Percentiles rank a stretch among this genome's conserved stretches.
Evolutionary conservation across 1,140 invertebrate genomes (phyloP).

Genomic region (Zophobas atratus): DNA sequence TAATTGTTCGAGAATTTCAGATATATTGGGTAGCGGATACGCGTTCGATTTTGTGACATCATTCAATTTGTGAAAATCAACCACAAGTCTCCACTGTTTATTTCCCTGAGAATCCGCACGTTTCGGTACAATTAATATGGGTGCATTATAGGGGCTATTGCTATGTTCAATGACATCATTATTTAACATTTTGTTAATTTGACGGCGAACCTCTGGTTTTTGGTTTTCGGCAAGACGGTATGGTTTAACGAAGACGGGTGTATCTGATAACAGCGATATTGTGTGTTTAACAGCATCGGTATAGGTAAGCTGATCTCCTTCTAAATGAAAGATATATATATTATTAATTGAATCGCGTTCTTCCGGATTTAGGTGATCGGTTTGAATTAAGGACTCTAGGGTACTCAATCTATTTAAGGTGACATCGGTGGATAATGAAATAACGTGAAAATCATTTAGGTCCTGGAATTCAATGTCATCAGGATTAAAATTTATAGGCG

Average conservation of each 20-base stretch:
- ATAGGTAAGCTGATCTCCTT: conserved; percentile 50
- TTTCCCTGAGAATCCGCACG: conserved; percentile 57
- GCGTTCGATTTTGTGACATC: conserved; percentile 67
- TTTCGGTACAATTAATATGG: conserved; percentile 50
- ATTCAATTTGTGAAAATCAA: conserved; percentile 62
- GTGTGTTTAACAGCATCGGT: conserved; percentile 54
- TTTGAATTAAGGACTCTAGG: conserved; percentile 5
- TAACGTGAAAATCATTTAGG: conserved; percentile 1
- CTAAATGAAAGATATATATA: conserved; percentile 56
- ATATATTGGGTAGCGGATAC: conserved; percentile 71
- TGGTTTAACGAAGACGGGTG: conserved; percentile 57
- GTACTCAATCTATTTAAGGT: not conserved
- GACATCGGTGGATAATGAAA: not conserved
- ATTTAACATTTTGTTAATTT: conserved; percentile 57
- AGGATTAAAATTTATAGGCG: not conserved
- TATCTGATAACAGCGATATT: conserved; percentile 54
- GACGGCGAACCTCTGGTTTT: conserved; percentile 59
- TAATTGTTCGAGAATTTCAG: conserved; percentile 69
- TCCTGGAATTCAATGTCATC: conserved; percentile 13
- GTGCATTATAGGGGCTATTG: conserved; percentile 59
- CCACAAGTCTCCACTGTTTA: conserved; percentile 49
- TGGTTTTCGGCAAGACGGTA: conserved; percentile 64
- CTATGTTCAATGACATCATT: conserved; percentile 60
- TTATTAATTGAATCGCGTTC: conserved; percentile 32
- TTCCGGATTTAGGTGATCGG: conserved; percentile 5